Conservation (phyloP, 2,888 invertebrate genomes). For the Melanargia galathea region DNA sequence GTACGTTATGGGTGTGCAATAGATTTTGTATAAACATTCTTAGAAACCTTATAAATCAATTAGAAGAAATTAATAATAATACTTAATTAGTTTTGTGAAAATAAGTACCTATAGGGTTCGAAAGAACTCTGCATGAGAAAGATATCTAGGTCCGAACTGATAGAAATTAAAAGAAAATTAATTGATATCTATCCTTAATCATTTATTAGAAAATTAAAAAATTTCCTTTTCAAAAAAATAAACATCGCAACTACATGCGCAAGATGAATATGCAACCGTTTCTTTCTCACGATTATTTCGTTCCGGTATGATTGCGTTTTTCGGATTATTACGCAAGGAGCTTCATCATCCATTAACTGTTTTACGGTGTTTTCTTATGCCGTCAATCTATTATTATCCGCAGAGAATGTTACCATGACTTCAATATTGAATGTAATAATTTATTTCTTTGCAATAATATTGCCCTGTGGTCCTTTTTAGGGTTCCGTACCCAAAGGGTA, state of each 20-base stretch:
- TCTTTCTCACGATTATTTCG: conserved; percentile 39
- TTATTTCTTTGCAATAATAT: background rate
- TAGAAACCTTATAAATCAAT: too few species aligned
- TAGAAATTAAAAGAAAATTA: too few species aligned
- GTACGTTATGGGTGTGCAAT: background rate
- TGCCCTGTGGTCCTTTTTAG: background rate
- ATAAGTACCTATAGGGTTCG: too few species aligned
- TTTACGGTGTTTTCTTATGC: conserved; percentile 22
- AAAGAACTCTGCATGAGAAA: too few species aligned
- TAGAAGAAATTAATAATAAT: too few species aligned
- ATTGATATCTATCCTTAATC: too few species aligned
- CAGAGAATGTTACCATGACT: conserved; percentile 16
- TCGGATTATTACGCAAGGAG: conserved; percentile 33
- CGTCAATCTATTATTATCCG: background rate
- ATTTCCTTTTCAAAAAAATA: too few species aligned
- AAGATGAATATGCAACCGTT: conserved; percentile 24
- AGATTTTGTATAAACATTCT: background rate
- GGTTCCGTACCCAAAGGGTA: too few species aligned
- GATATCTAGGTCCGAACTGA: too few species aligned
- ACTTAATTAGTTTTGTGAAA: too few species aligned
- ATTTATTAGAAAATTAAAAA: too few species aligned
- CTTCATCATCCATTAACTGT: conserved; percentile 23
- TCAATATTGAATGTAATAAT: background rate
- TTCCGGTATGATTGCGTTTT: conserved; percentile 37
- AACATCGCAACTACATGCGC: background rate